These are phyloP conservation scores for Agrochola macilenta DNA, from an alignment of 2,888 invertebrate species.

Conservation along the genomic window DNA sequence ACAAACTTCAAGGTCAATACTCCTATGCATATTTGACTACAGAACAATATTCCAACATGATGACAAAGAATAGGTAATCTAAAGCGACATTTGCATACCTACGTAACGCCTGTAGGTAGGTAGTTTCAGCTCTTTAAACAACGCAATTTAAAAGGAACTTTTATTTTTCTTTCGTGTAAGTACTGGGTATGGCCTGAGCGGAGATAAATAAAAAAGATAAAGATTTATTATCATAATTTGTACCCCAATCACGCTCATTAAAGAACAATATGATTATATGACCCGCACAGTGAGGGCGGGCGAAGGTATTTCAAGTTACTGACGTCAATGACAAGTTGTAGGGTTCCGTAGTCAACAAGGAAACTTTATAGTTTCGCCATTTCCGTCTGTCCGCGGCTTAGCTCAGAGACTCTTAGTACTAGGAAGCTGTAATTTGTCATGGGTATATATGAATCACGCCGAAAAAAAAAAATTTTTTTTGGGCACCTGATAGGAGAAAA, in stretches of 20 bases:
- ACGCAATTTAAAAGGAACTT: neutral
- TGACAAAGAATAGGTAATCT: conserved; percentile 7
- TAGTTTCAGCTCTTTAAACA: neutral
- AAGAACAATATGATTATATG: conserved; percentile 22
- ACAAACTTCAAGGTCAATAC: conserved; percentile 25
- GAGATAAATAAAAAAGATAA: conserved; percentile 15
- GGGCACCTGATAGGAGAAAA: too few relatives aligned
- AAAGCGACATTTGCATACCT: conserved; percentile 18
- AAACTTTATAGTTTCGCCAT: too few relatives aligned
- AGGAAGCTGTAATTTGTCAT: too few relatives aligned
- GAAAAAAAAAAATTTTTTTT: too few relatives aligned
- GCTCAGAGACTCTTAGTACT: too few relatives aligned
- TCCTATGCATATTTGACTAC: conserved; percentile 1
- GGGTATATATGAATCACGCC: too few relatives aligned
- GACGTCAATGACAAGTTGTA: conserved; percentile 10
- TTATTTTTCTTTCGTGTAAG: conserved; percentile 1
- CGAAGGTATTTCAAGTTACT: neutral
- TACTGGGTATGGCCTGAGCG: neutral
- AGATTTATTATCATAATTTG: conserved; percentile 21
- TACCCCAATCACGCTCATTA: conserved; percentile 16
- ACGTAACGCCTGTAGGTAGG: neutral
- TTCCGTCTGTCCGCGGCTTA: too few relatives aligned
- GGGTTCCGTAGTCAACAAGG: too few relatives aligned
- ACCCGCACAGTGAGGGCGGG: neutral
- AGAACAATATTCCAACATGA: neutral